Base-by-base conservation (phyloP, 2,888 invertebrate species). In the Isoperla grammatica region DNA sequence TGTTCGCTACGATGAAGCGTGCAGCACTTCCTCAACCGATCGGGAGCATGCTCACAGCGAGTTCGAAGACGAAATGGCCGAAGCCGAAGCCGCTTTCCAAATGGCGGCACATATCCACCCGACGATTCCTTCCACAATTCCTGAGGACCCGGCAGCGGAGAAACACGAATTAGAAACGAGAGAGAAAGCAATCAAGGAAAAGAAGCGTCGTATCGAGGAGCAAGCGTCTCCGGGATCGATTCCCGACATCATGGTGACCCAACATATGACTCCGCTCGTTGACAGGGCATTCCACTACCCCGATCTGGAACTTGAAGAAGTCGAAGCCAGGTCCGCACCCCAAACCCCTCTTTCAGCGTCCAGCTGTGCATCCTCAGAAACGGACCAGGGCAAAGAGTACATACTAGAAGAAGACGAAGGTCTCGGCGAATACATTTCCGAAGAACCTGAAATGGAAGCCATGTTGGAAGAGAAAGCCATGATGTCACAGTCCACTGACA, bases 381-480 rank as follows among this genome's bases (percentile, higher is more conserved):
- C 83, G 17, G 82, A 85, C 66, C 83, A 84, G 70, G 84, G 84
- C 11, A 74, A 79, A 65, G 83, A 85, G 72, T 82, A 84, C 65
- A 77, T 82, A 53, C 70, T 84, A 63, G 72, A 74, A 22, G 71
- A 72, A 9, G 74, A 72, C 61, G 73, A 74, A 13, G 72, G 39
- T 71, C 74, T 64, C 69, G 74, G 68, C 71, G 72, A 35, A 71
- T 71, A 64, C 73, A 73, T 15, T 54, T 19, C 50, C 15, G 61
- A 62, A 37, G 71, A 75, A 65, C 71, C 73, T 61, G 72, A 74
- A 62, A 67, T 64, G n/a, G 70, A 55, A 56, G 42, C 57, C 8
- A 22, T 35, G 13, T 37, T 53, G 13, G 70, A 71, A 43, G 68
- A 69, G 35, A 63, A 67, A 58, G 65, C 68, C 56, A 64, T 70